These are phyloP conservation scores for Dendrolimus punctatus DNA, from an alignment of 1,140 invertebrate genomes.

Conservation along the genomic window DNA sequence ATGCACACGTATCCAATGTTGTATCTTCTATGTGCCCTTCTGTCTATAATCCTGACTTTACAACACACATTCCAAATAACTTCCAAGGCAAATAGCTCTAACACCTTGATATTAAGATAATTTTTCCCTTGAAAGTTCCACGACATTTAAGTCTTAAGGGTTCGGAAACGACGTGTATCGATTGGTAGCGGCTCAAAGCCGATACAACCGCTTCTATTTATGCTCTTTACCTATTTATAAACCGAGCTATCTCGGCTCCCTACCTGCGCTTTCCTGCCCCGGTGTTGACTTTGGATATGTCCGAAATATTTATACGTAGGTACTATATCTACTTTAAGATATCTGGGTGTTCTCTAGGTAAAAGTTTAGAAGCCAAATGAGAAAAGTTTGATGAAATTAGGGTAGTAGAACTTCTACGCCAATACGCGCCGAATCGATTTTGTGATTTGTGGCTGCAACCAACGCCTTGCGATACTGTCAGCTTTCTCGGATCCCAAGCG, in stretches of 20 bases:
- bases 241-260: constrained; percentile 40
- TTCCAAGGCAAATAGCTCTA: constrained; percentile 7
- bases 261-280: constrained; percentile 40
- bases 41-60: constrained; percentile 13
- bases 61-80: constrained; percentile 4
- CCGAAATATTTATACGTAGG: constrained; percentile 9
- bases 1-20: constrained; percentile 26
- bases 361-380: constrained; percentile 1
- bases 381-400: not conserved
- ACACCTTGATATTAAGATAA: constrained; percentile 5
- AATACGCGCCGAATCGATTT: constrained; percentile 1
- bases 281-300: constrained; percentile 20
- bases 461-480: no score
- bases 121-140: constrained; percentile 12
- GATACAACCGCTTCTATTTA: constrained; percentile 67
- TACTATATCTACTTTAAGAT: constrained; percentile 2
- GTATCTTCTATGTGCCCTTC: constrained; percentile 22
- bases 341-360: not conserved
- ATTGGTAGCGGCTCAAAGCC: constrained; percentile 55
- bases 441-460: constrained; percentile 2
- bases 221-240: constrained; percentile 68
- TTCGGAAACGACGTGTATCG: constrained; percentile 39
- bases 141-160: constrained; percentile 21
- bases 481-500: no score
- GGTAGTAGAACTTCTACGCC: not conserved